phyloP scores from a whole-genome alignment of 2,113 vertebrate genomes.

The Argyrosomus japonicus region DNA sequence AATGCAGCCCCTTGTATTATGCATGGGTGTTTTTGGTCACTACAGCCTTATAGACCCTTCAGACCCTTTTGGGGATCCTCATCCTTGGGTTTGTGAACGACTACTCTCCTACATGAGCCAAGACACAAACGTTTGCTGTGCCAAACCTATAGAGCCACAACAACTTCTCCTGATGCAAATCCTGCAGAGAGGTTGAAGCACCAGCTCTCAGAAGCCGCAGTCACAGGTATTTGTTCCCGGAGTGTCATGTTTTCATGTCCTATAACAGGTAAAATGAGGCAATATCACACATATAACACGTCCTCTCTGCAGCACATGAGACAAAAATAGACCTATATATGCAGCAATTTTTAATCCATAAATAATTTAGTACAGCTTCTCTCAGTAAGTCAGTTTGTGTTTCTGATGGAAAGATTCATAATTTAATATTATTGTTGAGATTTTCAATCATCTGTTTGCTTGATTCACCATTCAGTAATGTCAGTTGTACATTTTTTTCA shows the following conservation, averaged over 20 bases:
- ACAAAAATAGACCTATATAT: conserved; percentile 31
- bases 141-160: background rate
- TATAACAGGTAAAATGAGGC: conserved; percentile 14
- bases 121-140: background rate
- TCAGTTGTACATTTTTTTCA: background rate
- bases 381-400: background rate
- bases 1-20: background rate
- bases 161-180: background rate
- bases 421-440: background rate
- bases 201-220: background rate
- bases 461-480: conserved; percentile 22
- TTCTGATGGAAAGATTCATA: background rate
- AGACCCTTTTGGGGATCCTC: background rate
- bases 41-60: background rate
- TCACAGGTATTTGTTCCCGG: background rate
- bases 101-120: background rate
- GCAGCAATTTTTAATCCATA: conserved; percentile 5
- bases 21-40: background rate
- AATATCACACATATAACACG: background rate
- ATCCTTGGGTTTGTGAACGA: background rate
- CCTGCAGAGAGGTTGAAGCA: background rate
- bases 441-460: conserved; percentile 5
- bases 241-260: background rate
- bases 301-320: background rate
- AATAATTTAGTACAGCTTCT: conserved; percentile 10